Conservation (phyloP, 2,888 invertebrate genomes). For the Melanostoma mellinum region DNA sequence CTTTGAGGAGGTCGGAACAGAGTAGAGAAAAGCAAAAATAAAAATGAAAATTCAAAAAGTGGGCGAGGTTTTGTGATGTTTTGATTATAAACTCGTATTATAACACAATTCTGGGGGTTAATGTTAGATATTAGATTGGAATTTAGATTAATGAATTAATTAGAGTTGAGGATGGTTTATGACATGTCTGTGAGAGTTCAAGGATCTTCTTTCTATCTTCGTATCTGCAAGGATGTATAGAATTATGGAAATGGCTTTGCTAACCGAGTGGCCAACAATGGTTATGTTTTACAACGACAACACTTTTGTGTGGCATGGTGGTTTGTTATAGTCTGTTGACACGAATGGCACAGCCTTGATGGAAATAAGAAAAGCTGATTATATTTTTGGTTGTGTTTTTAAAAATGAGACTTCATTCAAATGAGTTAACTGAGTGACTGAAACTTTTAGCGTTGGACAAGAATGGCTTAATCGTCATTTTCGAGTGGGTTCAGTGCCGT, state of each 20-base stretch:
- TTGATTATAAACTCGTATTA: constrained; percentile 20
- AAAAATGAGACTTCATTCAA: too few relatives aligned
- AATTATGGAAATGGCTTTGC: not conserved
- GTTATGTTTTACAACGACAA: too few relatives aligned
- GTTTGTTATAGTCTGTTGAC: too few relatives aligned
- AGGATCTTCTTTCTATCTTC: constrained; percentile 6
- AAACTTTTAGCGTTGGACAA: too few relatives aligned
- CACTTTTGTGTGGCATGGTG: too few relatives aligned
- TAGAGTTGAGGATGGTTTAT: constrained; percentile 8
- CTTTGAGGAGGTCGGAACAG: not conserved
- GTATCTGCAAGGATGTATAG: not conserved
- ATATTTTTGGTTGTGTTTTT: too few relatives aligned
- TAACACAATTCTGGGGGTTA: constrained; percentile 5
- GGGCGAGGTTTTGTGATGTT: constrained; percentile 48
- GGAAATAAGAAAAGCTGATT: too few relatives aligned
- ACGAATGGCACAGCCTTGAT: too few relatives aligned
- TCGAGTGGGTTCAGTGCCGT: too few relatives aligned
- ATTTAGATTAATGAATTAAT: constrained; percentile 39
- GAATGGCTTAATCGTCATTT: too few relatives aligned
- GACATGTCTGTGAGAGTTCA: constrained; percentile 11
- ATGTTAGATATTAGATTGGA: constrained; percentile 19
- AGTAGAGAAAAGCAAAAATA: not conserved
- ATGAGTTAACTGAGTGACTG: too few relatives aligned
- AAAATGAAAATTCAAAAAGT: constrained; percentile 12
- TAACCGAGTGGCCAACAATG: not conserved